phyloP scores from a whole-genome alignment of 2,113 vertebrate species.

The Proteles cristata region DNA sequence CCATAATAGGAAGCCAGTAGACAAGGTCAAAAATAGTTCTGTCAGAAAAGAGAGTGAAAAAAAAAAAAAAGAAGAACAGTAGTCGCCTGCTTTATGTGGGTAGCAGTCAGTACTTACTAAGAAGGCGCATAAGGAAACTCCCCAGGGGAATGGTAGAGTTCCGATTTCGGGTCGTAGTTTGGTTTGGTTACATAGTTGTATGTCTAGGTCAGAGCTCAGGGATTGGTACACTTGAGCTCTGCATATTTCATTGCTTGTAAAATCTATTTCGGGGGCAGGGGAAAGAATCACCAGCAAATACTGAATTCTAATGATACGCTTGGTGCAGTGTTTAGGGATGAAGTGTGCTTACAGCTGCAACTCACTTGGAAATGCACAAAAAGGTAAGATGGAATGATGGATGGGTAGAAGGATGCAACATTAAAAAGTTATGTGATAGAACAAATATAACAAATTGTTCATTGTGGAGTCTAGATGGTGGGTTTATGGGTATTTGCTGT shows the following conservation, averaged over 20 bases:
- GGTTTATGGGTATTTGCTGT: background rate
- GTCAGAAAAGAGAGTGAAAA: background rate
- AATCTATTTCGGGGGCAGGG: background rate
- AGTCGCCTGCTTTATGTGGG: background rate
- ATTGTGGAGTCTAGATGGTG: background rate
- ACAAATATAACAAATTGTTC: background rate
- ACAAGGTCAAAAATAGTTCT: slow-evolving; percentile 17
- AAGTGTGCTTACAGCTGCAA: background rate
- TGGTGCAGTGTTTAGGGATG: background rate
- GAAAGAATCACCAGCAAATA: background rate
- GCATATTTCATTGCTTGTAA: background rate
- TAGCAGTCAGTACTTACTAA: background rate
- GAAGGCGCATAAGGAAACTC: background rate
- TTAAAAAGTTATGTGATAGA: background rate
- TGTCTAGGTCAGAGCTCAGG: background rate
- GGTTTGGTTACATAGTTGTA: background rate
- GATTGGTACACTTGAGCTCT: background rate
- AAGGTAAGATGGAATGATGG: background rate
- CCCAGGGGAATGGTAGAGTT: background rate
- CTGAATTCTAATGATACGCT: background rate
- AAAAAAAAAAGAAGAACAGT: background rate
- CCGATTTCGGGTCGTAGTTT: background rate
- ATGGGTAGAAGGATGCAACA: background rate
- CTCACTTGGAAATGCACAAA: background rate
- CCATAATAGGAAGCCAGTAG: background rate